phyloP scores from a whole-genome alignment of 1,140 invertebrate species.

The Brachionus paranguensis region DNA sequence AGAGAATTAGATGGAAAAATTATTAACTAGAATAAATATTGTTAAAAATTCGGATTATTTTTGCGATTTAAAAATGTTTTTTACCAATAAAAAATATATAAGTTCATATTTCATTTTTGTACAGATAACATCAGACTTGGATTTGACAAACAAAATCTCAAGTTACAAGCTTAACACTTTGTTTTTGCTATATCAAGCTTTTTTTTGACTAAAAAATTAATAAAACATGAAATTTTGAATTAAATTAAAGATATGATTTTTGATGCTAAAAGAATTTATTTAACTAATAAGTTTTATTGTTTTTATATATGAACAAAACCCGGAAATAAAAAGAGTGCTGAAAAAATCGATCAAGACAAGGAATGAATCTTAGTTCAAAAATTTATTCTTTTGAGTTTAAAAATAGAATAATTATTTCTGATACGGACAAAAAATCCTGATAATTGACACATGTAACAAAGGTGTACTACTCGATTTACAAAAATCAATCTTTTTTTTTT shows the following conservation, averaged over 20 bases:
- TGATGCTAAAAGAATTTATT: background rate
- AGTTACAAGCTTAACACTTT: background rate
- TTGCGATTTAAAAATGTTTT: background rate
- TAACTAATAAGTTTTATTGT: background rate
- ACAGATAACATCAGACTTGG: background rate
- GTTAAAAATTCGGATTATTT: background rate
- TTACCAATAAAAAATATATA: background rate
- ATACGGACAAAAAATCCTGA: no score
- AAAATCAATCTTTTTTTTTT: background rate
- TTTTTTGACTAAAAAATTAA: background rate
- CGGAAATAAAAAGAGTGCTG: background rate
- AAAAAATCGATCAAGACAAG: background rate
- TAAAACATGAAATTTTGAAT: constrained; percentile 25
- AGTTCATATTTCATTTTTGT: background rate
- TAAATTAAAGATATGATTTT: background rate
- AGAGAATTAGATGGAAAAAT: background rate
- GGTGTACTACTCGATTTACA: background rate
- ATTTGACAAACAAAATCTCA: background rate
- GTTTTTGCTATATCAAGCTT: background rate
- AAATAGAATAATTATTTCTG: background rate
- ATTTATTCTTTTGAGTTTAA: background rate
- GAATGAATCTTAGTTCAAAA: background rate
- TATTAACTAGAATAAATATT: background rate
- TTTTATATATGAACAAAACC: background rate
- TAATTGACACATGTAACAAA: no score